Base-by-base conservation (phyloP, 2,113 vertebrate genomes). In the Halcyon senegalensis region DNA sequence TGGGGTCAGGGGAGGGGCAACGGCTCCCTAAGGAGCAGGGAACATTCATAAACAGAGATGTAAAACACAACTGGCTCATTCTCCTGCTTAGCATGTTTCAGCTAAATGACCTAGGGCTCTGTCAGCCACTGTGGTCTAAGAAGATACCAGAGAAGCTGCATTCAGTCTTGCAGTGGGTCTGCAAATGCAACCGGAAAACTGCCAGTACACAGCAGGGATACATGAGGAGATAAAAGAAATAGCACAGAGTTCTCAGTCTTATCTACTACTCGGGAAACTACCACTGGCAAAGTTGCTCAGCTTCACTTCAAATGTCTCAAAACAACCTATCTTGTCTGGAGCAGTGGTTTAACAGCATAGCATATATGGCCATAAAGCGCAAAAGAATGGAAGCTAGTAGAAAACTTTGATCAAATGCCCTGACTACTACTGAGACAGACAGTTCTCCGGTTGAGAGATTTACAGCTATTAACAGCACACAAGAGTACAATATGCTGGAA, bases 361-460 rank as follows among this genome's bases (percentile, higher is more conserved):
- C 28, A 5, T 27, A 17, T 2, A 13, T 12, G 39, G 72, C 25
- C 73, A 43, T 39, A 53, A 78, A 72, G n/a, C 88, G 70, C 4
- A 81, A 91, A 73, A 70, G 70, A 67, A 92, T 66, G 60, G 73
- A 69, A 95, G 23, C 7, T 67, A 35, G 4, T 44, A 68, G 11
- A 78, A 76, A 84, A 44, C 56, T 60, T 80, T 63, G 31, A 90
- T 84, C 90, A 89, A 89, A 90, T 73, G 80, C 44, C 46, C 30
- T 37, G 44, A 64, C 91, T 70, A 92, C 35, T 77, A 60, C 79
- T 27, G 39, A 97, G 89, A 48, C 21, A 80, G 69, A 70, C 33
- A 88, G 33, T 39, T 93, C 83, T 62, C 15, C 50, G 82, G 39
- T 66, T 94, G 74, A 95, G 87, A 84, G 86, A 94, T 96, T 96